A percentile compares a stretch with the other conserved stretches of the same genome.
These are phyloP conservation scores for Agrochola lychnidis DNA, from an alignment of 2,888 invertebrate species.

Conservation along the genomic window DNA sequence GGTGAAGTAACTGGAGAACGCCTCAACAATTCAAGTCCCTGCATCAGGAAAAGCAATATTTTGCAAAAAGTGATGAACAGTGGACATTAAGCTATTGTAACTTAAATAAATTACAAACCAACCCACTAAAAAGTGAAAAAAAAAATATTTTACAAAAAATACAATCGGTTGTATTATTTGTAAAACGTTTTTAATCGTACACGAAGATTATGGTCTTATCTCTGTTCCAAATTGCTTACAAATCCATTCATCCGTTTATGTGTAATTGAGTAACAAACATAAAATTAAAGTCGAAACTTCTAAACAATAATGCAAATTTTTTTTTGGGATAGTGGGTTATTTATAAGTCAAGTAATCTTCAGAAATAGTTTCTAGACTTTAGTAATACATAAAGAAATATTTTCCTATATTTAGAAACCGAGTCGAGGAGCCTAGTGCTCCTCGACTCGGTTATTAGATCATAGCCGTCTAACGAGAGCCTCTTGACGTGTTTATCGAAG, in stretches of 20 bases:
- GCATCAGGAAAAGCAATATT: too few species aligned
- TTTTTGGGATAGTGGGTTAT: not conserved
- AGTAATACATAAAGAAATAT: not conserved
- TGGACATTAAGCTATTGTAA: too few species aligned
- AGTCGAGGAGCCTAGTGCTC: constrained; percentile 17
- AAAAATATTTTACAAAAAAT: too few species aligned
- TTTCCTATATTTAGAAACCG: not conserved
- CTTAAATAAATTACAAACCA: too few species aligned
- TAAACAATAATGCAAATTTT: not conserved
- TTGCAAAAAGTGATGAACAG: too few species aligned
- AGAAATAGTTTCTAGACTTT: not conserved
- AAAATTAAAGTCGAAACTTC: not conserved
- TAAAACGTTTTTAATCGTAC: too few species aligned
- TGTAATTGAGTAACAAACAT: not conserved
- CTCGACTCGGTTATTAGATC: too few species aligned
- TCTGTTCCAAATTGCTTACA: not conserved
- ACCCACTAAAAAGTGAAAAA: too few species aligned
- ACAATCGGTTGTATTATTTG: too few species aligned
- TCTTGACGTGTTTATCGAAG: constrained; percentile 45
- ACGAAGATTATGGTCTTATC: not conserved
- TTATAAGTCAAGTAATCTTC: not conserved
- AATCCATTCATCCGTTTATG: not conserved
- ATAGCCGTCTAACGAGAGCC: constrained; percentile 24
- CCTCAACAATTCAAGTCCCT: too few species aligned
- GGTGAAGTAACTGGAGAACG: too few species aligned